Conservation (phyloP, 2,888 invertebrate species). For the Xestia rhomboidea region DNA sequence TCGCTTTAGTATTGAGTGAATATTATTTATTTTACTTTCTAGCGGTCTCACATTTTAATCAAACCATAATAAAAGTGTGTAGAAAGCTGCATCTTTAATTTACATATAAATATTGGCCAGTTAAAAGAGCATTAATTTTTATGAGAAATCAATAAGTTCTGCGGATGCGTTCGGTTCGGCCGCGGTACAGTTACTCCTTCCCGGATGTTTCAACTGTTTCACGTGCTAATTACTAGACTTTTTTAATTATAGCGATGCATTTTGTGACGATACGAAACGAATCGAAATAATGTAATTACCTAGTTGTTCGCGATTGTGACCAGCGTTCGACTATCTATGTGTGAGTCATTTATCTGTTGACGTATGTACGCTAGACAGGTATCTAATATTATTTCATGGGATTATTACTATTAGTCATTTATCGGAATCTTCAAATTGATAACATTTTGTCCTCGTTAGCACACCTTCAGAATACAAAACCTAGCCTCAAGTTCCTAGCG, state of each 20-base stretch:
- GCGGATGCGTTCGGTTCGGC: slow-evolving; percentile 44
- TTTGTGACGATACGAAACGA: slow-evolving; percentile 46
- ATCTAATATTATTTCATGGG: slow-evolving; percentile 23
- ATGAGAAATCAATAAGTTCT: slow-evolving; percentile 59
- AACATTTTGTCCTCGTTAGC: neutral
- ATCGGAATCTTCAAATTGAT: slow-evolving; percentile 1
- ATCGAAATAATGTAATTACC: slow-evolving; percentile 3
- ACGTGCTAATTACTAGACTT: slow-evolving; percentile 68
- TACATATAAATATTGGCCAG: slow-evolving; percentile 34
- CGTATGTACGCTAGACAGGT: slow-evolving; percentile 1
- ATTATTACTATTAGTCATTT: slow-evolving; percentile 4
- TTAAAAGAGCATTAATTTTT: slow-evolving; percentile 28
- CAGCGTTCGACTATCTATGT: slow-evolving; percentile 7
- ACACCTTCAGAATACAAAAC: neutral
- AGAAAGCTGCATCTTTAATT: slow-evolving; percentile 54
- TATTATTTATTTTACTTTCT: slow-evolving; percentile 60
- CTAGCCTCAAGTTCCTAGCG: neutral
- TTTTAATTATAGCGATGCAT: slow-evolving; percentile 58
- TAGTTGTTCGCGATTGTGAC: slow-evolving; percentile 13
- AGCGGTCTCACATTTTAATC: slow-evolving; percentile 44
- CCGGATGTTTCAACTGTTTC: slow-evolving; percentile 73
- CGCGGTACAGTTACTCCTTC: slow-evolving; percentile 62
- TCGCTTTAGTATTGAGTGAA: slow-evolving; percentile 52
- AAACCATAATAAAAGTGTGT: slow-evolving; percentile 48
- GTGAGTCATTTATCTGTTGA: slow-evolving; percentile 13